A percentile compares a stretch with the other conserved stretches of the same genome.
phyloP scores from a whole-genome alignment of 2,113 vertebrate species.

The Peromyscus californicus region DNA sequence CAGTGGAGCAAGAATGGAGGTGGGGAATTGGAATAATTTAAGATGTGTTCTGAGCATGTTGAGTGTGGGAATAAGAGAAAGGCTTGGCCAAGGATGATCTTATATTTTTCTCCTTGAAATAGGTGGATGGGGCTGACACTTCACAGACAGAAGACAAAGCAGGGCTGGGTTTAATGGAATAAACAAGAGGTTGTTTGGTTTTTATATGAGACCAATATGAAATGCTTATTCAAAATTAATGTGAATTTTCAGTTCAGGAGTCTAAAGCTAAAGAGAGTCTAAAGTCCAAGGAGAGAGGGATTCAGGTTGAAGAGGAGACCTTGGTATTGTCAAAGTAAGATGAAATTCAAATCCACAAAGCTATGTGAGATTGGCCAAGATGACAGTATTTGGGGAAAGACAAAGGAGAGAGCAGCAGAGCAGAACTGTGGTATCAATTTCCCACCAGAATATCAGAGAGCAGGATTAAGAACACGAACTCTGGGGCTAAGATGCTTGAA shows the following conservation, averaged over 20 bases:
- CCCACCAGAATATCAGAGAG: neutral
- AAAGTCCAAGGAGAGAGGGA: neutral
- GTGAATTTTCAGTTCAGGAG: neutral
- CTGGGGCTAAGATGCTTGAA: neutral
- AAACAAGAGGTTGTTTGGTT: neutral
- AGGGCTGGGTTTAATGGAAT: neutral
- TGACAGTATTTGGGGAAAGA: neutral
- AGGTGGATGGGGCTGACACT: neutral
- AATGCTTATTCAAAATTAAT: neutral
- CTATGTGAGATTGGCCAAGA: neutral
- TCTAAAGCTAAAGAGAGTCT: neutral
- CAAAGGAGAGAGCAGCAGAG: neutral
- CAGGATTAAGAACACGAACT: neutral
- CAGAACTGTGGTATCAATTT: neutral
- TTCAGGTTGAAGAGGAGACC: neutral
- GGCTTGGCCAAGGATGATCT: neutral
- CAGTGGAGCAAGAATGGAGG: neutral
- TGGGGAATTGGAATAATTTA: neutral
- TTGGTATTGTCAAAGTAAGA: neutral
- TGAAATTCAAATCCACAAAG: neutral
- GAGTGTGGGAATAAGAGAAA: neutral
- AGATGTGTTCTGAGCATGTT: neutral
- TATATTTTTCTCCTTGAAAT: conserved; percentile 8
- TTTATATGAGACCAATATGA: neutral
- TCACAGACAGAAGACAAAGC: neutral